Conservation (phyloP, 2,113 vertebrate genomes). For the Sterna hirundo region DNA sequence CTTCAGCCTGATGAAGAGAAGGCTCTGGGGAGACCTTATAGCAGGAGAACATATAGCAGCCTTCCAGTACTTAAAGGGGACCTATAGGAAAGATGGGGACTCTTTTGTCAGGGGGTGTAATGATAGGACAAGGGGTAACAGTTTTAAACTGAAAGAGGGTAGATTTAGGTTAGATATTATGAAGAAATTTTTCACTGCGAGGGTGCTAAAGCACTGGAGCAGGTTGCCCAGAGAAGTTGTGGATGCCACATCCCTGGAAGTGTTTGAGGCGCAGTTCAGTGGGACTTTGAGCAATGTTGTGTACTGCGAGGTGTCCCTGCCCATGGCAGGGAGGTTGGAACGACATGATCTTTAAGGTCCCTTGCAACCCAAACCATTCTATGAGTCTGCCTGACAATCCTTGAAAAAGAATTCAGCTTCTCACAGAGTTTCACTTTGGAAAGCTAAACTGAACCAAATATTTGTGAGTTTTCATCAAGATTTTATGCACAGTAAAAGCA, state of each 20-base stretch:
- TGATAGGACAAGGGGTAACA: background rate
- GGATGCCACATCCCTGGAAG: background rate
- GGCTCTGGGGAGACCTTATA: too few relatives aligned
- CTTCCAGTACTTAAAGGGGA: background rate
- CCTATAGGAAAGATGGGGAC: background rate
- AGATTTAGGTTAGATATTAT: background rate
- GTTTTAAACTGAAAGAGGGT: background rate
- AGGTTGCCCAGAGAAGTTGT: background rate
- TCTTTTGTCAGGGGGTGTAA: background rate
- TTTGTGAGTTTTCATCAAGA: background rate
- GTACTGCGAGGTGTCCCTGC: background rate
- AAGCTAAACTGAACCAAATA: background rate
- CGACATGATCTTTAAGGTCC: background rate
- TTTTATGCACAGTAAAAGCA: background rate
- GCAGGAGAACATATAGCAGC: background rate
- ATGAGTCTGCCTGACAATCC: background rate
- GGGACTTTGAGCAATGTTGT: background rate
- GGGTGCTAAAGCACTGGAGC: background rate
- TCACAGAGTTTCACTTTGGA: background rate
- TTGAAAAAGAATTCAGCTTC: background rate
- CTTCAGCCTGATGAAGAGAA: too few relatives aligned
- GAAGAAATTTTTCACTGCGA: background rate
- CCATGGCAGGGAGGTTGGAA: background rate
- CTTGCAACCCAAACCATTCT: background rate
- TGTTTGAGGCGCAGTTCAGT: background rate